Evolutionary conservation across 2,888 invertebrate genomes (phyloP).

Genomic region (Gymnosoma rotundatum): DNA sequence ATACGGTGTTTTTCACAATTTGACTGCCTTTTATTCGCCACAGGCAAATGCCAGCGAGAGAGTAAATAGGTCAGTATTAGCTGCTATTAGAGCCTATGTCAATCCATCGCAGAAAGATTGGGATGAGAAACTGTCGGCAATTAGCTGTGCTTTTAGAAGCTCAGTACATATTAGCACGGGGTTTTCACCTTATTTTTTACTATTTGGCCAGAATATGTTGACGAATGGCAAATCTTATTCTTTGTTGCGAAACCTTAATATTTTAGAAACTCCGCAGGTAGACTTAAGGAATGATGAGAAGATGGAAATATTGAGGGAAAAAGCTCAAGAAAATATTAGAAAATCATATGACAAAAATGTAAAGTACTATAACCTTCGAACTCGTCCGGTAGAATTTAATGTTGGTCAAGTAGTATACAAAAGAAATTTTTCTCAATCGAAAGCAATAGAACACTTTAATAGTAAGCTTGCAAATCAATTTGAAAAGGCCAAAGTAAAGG

Average conservation of each 20-base stretch:
- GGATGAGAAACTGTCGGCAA: slow-evolving; percentile 9
- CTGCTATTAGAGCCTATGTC: slow-evolving; percentile 24
- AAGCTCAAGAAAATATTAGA: neutral
- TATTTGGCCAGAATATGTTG: slow-evolving; percentile 38
- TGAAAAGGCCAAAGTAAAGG: neutral
- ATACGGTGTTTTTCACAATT: slow-evolving; percentile 16
- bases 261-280: neutral
- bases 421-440: slow-evolving; percentile 17
- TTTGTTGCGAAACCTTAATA: neutral
- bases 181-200: slow-evolving; percentile 26
- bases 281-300: neutral
- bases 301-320: neutral
- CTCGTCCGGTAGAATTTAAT: neutral
- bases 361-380: slow-evolving; percentile 5
- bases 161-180: slow-evolving; percentile 15
- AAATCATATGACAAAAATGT: slow-evolving; percentile 7
- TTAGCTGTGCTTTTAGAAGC: slow-evolving; percentile 24
- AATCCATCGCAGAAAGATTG: slow-evolving; percentile 23
- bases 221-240: neutral
- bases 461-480: neutral
- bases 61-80: neutral
- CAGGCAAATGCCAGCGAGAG: slow-evolving; percentile 6
- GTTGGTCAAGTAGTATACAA: slow-evolving; percentile 23
- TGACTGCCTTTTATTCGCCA: slow-evolving; percentile 2
- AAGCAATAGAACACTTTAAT: neutral